Percentiles rank a stretch among this genome's conserved stretches.
Evolutionary conservation across 1,140 invertebrate genomes (phyloP).

Genomic region (Monomorium pharaonis): DNA sequence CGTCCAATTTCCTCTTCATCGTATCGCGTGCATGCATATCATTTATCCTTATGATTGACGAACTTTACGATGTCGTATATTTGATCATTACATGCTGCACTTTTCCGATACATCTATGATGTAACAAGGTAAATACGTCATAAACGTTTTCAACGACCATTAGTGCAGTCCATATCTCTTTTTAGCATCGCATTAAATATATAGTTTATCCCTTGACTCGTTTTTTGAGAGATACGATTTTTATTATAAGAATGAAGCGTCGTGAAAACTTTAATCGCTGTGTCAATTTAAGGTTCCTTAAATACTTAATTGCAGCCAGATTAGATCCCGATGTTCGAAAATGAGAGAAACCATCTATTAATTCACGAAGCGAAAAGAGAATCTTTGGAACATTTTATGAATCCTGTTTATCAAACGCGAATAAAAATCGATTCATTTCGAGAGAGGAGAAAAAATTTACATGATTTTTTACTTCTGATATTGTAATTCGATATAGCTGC

Average conservation of each 20-base stretch:
- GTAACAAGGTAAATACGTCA: background rate
- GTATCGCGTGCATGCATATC: background rate
- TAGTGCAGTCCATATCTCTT: background rate
- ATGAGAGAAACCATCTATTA: background rate
- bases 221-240: background rate
- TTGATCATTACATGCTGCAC: background rate
- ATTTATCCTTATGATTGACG: background rate
- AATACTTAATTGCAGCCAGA: background rate
- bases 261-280: background rate
- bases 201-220: background rate
- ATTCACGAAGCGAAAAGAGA: background rate
- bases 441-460: background rate
- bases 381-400: background rate
- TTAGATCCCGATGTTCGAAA: background rate
- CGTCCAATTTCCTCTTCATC: background rate
- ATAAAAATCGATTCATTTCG: background rate
- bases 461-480: background rate
- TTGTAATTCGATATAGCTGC: background rate
- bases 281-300: background rate
- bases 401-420: background rate
- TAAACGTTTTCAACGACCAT: background rate
- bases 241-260: background rate
- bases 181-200: constrained; percentile 8
- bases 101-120: background rate
- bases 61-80: background rate